A percentile compares a stretch with the other conserved stretches of the same genome.
phyloP scores from a whole-genome alignment of 2,113 vertebrate genomes.

The Anguilla rostrata region DNA sequence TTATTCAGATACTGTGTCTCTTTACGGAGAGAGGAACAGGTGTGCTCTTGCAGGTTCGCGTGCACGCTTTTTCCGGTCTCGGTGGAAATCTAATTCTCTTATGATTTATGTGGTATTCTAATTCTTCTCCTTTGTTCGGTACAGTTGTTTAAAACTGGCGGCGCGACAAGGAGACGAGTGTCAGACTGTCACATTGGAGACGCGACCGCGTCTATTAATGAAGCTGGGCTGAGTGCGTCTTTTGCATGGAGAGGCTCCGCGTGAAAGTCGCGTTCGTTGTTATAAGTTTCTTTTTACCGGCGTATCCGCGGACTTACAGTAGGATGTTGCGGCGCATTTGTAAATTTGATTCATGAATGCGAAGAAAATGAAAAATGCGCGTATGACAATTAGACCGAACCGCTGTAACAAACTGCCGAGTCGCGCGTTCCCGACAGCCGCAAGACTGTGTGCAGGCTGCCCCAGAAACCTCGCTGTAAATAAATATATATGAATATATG shows the following conservation, averaged over 20 bases:
- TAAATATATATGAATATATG: neutral
- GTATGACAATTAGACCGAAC: neutral
- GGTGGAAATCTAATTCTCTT: neutral
- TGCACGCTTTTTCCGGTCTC: neutral
- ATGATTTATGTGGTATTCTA: slow-evolving; percentile 28
- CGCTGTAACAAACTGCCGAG: neutral
- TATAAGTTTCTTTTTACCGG: neutral
- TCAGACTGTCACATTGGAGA: slow-evolving; percentile 57
- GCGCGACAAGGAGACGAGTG: slow-evolving; percentile 54
- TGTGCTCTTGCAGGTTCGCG: neutral
- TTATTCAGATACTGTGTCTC: neutral
- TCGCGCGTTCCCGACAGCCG: neutral
- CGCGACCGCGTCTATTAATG: slow-evolving; percentile 60
- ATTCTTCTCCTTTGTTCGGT: slow-evolving; percentile 35
- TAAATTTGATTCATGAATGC: neutral
- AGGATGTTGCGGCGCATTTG: neutral
- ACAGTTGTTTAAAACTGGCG: slow-evolving; percentile 37
- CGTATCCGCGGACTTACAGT: neutral
- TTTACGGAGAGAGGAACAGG: neutral
- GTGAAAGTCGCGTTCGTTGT: slow-evolving; percentile 31
- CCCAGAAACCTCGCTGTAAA: neutral
- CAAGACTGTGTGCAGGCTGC: neutral
- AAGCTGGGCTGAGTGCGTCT: slow-evolving; percentile 46
- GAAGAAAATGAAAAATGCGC: neutral
- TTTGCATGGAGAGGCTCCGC: slow-evolving; percentile 35